Conservation (phyloP, 1,140 invertebrate genomes). For the Apis florea region DNA sequence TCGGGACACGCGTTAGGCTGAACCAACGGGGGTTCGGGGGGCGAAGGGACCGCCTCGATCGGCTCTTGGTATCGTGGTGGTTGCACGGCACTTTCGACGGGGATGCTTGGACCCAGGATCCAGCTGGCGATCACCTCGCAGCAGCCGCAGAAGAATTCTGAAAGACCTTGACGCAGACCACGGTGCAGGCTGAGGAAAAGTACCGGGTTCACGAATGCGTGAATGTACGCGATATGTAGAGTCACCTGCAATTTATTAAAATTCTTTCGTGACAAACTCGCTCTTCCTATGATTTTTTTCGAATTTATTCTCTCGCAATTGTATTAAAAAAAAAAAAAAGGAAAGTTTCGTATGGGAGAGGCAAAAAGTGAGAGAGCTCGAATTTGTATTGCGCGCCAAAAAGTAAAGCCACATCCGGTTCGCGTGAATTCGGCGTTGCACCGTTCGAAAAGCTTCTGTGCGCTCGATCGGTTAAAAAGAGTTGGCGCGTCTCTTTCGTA, state of each 20-base stretch:
- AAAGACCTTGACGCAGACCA: conserved; percentile 85
- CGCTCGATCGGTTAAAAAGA: not conserved
- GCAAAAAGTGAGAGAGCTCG: not conserved
- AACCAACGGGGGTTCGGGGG: conserved; percentile 75
- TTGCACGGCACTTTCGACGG: conserved; percentile 72
- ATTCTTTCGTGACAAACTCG: too few species aligned
- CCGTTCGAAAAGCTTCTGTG: not conserved
- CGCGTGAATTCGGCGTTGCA: not conserved
- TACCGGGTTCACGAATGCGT: conserved; percentile 92
- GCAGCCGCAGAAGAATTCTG: conserved; percentile 87
- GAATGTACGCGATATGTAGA: conserved; percentile 92
- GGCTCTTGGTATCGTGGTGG: conserved; percentile 67
- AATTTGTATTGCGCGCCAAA: not conserved
- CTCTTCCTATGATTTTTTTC: not conserved
- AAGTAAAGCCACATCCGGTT: not conserved
- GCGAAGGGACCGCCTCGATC: conserved; percentile 70
- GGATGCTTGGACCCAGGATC: conserved; percentile 81
- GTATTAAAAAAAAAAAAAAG: not conserved
- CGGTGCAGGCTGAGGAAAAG: conserved; percentile 90
- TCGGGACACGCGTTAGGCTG: conserved; percentile 62
- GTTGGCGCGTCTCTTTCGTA: too few species aligned
- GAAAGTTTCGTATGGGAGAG: not conserved
- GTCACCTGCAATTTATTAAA: conserved; percentile 85
- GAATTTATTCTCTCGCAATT: not conserved
- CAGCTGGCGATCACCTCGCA: conserved; percentile 84